Percentiles rank a stretch among this genome's conserved stretches.
These are phyloP conservation scores for Oithona nana DNA, from an alignment of 2,888 invertebrate species.

Conservation along the genomic window DNA sequence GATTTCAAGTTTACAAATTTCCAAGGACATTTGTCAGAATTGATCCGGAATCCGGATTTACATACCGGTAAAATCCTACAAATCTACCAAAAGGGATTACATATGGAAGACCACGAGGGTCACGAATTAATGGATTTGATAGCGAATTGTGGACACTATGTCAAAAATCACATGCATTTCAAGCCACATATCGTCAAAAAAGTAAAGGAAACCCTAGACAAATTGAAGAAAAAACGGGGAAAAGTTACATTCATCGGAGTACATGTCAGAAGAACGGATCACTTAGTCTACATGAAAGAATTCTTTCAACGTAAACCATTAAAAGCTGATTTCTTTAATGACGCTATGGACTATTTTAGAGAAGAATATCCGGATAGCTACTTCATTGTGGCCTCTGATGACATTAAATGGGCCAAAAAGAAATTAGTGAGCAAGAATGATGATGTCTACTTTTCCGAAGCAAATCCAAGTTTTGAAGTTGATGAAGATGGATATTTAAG, in stretches of 20 bases:
- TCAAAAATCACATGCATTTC: neutral
- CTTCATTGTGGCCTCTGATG: neutral
- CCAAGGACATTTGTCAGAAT: neutral
- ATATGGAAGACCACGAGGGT: neutral
- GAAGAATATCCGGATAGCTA: neutral
- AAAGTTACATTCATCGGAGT: slow-evolving; percentile 3
- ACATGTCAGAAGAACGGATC: slow-evolving; percentile 5
- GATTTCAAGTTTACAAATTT: neutral
- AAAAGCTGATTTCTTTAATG: neutral
- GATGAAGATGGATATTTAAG: neutral
- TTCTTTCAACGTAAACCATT: neutral
- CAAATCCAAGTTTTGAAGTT: neutral
- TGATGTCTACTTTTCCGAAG: neutral
- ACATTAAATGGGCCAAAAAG: neutral
- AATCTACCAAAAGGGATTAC: neutral
- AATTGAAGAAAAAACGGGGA: neutral
- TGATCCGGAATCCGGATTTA: neutral
- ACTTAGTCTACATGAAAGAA: slow-evolving; percentile 2
- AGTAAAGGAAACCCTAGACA: neutral
- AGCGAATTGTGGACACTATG: neutral
- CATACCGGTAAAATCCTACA: neutral
- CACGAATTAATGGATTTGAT: neutral
- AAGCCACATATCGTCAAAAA: neutral
- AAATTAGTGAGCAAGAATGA: neutral
- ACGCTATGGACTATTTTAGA: slow-evolving; percentile 8